A percentile compares a stretch with the other conserved stretches of the same genome.
Conservation (phyloP, 2,113 vertebrate species). For the Tor tambroides region DNA sequence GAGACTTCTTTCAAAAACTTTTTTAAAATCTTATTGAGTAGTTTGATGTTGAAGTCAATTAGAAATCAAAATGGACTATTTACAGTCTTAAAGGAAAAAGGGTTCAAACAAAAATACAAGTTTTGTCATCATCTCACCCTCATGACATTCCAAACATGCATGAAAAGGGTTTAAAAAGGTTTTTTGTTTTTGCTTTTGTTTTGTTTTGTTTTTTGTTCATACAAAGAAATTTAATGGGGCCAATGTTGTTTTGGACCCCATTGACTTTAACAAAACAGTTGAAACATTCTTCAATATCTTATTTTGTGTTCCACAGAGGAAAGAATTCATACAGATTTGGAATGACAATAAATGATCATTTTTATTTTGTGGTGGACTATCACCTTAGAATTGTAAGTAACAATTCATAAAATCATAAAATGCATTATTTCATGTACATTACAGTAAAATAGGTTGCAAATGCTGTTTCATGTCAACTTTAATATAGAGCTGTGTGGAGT, state of each 20-base stretch:
- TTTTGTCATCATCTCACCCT: too few species aligned
- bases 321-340: not conserved
- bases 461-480: not conserved
- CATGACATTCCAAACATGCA: too few species aligned
- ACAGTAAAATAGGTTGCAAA: not conserved
- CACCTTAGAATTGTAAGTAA: not conserved
- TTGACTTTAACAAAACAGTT: not conserved
- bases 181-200: too few species aligned
- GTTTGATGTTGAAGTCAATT: not conserved
- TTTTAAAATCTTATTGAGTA: not conserved
- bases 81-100: not conserved
- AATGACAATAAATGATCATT: too few species aligned
- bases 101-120: not conserved
- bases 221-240: not conserved
- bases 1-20: not conserved
- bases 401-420: not conserved
- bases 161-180: too few species aligned
- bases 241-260: not conserved
- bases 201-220: not conserved
- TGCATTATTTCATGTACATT: too few species aligned
- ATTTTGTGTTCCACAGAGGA: not conserved
- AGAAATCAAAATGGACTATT: not conserved
- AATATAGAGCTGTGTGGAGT: too few species aligned
- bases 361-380: not conserved
- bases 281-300: not conserved